These are phyloP conservation scores for Anomalospiza imberbis DNA, from an alignment of 2,797 vertebrate genomes.

Conservation along the genomic window DNA sequence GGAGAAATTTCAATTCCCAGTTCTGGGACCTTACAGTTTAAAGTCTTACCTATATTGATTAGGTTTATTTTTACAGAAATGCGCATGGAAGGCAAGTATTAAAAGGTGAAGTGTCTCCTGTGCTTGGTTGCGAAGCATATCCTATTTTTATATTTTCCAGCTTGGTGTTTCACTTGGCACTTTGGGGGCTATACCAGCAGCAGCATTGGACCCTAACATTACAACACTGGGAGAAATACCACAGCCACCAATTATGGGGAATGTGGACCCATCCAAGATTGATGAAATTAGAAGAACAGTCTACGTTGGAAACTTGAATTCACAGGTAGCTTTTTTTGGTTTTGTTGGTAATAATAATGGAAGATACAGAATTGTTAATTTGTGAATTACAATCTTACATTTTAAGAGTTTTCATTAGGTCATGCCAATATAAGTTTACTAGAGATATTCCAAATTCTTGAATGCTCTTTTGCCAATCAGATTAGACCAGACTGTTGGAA, in stretches of 20 bases:
- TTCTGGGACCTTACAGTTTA: neutral
- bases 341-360: neutral
- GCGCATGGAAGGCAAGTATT: neutral
- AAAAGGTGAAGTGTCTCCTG: neutral
- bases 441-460: neutral
- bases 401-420: neutral
- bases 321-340: constrained; percentile 23
- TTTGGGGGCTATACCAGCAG: constrained; percentile 76
- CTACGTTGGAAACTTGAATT: constrained; percentile 96
- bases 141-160: neutral
- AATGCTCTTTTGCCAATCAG: neutral
- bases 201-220: constrained; percentile 76
- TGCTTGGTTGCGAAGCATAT: neutral
- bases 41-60: neutral
- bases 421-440: neutral
- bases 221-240: constrained; percentile 74
- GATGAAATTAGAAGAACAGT: constrained; percentile 95
- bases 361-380: neutral
- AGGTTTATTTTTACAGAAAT: neutral
- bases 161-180: constrained; percentile 80
- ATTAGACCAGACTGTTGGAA: neutral
- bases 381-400: neutral
- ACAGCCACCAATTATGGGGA: constrained; percentile 91
- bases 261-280: constrained; percentile 94
- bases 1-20: neutral